Conservation (phyloP, 1,140 invertebrate species). For the Portunus trituberculatus region DNA sequence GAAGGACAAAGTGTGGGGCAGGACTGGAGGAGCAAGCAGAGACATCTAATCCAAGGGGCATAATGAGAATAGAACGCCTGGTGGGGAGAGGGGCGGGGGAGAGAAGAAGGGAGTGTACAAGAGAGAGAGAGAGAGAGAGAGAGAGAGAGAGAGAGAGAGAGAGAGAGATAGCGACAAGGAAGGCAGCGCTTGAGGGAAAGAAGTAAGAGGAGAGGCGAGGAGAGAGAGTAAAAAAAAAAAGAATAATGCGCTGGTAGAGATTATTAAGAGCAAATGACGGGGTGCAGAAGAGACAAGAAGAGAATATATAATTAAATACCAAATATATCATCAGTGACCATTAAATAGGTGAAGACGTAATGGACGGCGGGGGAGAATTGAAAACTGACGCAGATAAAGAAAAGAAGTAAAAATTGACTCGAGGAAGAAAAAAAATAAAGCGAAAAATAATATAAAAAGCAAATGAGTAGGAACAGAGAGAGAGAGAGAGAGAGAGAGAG, state of each 20-base stretch:
- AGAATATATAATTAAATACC: constrained; percentile 5
- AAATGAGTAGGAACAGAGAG: neutral
- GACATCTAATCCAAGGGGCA: neutral
- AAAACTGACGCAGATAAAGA: neutral
- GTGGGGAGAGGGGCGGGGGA: neutral
- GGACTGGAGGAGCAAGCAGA: neutral
- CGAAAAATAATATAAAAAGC: neutral
- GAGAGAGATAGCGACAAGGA: neutral
- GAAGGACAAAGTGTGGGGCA: neutral
- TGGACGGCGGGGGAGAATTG: neutral
- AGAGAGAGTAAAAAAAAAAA: neutral
- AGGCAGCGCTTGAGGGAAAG: neutral
- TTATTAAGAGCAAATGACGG: constrained; percentile 27
- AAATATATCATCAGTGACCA: neutral
- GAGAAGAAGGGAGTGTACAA: constrained; percentile 47
- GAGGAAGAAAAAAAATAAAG: neutral
- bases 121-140: constrained; percentile 36
- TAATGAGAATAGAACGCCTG: constrained; percentile 22
- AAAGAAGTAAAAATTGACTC: neutral
- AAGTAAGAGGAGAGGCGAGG: neutral
- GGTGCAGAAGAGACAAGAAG: constrained; percentile 31
- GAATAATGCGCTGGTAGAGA: neutral
- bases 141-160: neutral
- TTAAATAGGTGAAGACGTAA: constrained; percentile 32
- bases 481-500: neutral